Percentiles rank a stretch among this genome's conserved stretches.
These are phyloP conservation scores for Uromys caudimaculatus DNA, from an alignment of 2,797 vertebrate genomes.

Conservation along the genomic window DNA sequence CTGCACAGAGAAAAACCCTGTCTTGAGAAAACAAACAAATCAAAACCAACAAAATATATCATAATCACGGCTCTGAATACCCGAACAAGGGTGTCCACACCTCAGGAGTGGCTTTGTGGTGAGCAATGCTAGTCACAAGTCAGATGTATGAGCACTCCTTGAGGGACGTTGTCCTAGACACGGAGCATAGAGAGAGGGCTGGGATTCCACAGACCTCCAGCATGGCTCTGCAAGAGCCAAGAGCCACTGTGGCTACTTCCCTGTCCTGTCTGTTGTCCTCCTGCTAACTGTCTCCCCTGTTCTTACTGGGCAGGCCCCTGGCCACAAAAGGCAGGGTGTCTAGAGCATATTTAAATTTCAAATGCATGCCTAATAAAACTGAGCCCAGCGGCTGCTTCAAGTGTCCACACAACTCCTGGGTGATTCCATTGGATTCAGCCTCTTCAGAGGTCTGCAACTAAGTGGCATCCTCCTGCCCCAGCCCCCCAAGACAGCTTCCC, in stretches of 20 bases:
- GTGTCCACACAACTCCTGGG: constrained; percentile 82
- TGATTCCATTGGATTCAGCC: constrained; percentile 60
- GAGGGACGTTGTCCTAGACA: background rate
- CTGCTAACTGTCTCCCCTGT: background rate
- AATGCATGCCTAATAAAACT: constrained; percentile 83
- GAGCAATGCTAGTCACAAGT: too few relatives aligned
- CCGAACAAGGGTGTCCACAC: background rate
- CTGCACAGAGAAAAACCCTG: background rate
- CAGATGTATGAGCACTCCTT: background rate
- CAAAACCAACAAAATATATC: background rate
- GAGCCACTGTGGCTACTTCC: background rate
- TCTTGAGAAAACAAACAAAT: background rate
- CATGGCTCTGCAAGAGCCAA: background rate
- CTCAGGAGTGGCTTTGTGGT: background rate
- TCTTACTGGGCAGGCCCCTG: background rate
- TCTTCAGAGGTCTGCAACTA: constrained; percentile 72
- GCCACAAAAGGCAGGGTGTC: constrained; percentile 50
- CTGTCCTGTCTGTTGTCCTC: constrained; percentile 17
- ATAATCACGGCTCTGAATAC: background rate
- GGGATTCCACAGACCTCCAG: constrained; percentile 18
- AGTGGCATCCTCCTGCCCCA: constrained; percentile 70
- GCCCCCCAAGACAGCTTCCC: constrained; percentile 58
- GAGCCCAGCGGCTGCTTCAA: constrained; percentile 75
- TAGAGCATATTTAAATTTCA: constrained; percentile 84
- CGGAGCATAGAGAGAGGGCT: background rate